Conservation (phyloP, 1,140 invertebrate species). For the Ruditapes philippinarum region DNA sequence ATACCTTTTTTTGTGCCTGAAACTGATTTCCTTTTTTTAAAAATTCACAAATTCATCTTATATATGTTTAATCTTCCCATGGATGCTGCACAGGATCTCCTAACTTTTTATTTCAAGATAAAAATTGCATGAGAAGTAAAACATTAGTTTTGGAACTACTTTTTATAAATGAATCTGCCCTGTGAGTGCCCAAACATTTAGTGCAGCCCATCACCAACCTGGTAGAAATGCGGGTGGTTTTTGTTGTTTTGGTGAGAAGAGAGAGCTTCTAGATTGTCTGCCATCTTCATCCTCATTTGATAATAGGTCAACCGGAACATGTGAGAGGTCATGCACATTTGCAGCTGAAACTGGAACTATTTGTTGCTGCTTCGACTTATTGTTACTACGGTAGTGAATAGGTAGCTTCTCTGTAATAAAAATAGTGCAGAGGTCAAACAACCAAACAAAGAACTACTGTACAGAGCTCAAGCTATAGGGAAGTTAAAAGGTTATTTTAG, state of each 20-base stretch:
- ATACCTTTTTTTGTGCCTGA: too few relatives aligned
- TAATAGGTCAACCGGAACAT: slow-evolving; percentile 57
- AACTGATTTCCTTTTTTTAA: too few relatives aligned
- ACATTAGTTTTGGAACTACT: too few relatives aligned
- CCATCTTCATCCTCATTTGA: slow-evolving; percentile 67
- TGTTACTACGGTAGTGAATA: slow-evolving; percentile 79
- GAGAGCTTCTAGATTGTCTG: slow-evolving; percentile 72
- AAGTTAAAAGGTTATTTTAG: too few relatives aligned
- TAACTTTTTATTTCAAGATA: too few relatives aligned
- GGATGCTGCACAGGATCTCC: too few relatives aligned
- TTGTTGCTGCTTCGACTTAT: slow-evolving; percentile 69
- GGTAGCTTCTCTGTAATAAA: slow-evolving; percentile 81
- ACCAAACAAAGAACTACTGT: neutral
- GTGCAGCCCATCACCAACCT: slow-evolving; percentile 74
- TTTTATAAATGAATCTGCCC: slow-evolving; percentile 9
- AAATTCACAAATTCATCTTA: too few relatives aligned
- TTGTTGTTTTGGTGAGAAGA: slow-evolving; percentile 76
- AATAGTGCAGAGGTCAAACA: slow-evolving; percentile 57
- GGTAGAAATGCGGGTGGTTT: slow-evolving; percentile 81
- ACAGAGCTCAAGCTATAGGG: neutral
- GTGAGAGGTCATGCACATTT: slow-evolving; percentile 74
- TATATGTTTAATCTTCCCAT: too few relatives aligned
- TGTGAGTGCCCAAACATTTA: neutral
- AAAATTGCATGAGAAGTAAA: too few relatives aligned
- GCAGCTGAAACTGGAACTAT: slow-evolving; percentile 73